Conservation (phyloP, 2,113 vertebrate genomes). For the Nematolebias whitei region DNA sequence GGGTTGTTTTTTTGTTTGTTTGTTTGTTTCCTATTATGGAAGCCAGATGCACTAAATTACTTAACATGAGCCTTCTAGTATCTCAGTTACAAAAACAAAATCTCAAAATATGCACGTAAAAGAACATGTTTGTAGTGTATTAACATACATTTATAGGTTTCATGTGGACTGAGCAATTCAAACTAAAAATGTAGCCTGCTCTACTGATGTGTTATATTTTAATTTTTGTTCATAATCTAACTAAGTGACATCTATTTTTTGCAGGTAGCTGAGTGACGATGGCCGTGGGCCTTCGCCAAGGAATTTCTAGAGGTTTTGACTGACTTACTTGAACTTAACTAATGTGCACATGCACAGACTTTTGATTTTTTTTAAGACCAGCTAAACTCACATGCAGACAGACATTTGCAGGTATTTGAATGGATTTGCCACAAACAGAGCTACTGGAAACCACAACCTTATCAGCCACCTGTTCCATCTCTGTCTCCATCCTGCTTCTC, state of each 20-base stretch:
- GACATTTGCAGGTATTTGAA: slow-evolving; percentile 16
- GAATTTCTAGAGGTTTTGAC: slow-evolving; percentile 18
- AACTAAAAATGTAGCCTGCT: no score
- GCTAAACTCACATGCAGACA: neutral
- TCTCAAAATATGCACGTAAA: no score
- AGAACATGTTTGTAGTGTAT: neutral
- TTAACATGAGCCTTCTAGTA: neutral
- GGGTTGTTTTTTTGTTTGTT: no score
- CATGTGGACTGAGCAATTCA: no score
- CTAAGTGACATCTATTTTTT: slow-evolving; percentile 8
- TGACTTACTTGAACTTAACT: neutral
- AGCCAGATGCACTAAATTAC: neutral
- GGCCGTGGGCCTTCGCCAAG: neutral
- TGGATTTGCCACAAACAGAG: slow-evolving; percentile 37
- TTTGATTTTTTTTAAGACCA: neutral
- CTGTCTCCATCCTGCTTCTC: neutral
- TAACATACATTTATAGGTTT: neutral
- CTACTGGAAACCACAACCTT: slow-evolving; percentile 1
- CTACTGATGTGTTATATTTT: neutral
- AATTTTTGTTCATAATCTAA: slow-evolving; percentile 3
- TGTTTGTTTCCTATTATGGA: neutral
- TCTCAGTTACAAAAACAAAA: neutral
- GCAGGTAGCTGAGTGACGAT: slow-evolving; percentile 38
- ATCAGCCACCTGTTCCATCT: neutral
- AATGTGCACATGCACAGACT: no score